Evolutionary conservation across 2,888 invertebrate species (phyloP), one percentile per base, ranked within the genome.

Genomic region (Polymixis flavicincta): DNA sequence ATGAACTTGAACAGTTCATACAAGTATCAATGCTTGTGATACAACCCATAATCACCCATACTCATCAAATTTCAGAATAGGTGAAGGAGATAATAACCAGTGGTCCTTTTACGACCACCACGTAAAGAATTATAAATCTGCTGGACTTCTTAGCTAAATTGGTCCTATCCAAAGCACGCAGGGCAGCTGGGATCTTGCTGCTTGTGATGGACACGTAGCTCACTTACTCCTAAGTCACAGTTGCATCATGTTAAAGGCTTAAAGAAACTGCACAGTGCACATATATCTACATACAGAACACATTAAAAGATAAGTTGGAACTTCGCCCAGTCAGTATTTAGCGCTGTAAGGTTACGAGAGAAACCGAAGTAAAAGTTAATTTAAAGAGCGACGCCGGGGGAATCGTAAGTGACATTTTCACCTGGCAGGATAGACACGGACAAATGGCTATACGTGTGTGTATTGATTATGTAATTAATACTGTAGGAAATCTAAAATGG

Each of bases 341-440:
- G 48, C 82, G 48, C 80, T 76, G 79, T 71, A 74, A 81, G 68
- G 70, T 81, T 81, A 74, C 76, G 37, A 71, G 84, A 71, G 85
- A 84, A 85, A 84, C 57, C 80, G 0, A 79, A 84, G 84, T 85
- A 84, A 84, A 85, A 85, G 84, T 85, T 82, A 82, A 82, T 76
- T 79, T 79, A 76, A 54, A 66, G 64, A 32, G 72, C 22, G 57
- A 65, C 63, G 70, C 48, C 54, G 19, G n/a, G 13, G 19, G 85
- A 84, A 84, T 85, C 1, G 0, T 54, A 79, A 84, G 63, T 74
- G 59, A 54, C 2, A 13, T 59, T 63, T 71, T 71, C 84, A 84
- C 76, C 72, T 79, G 79, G 19, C 74, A 67, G 42, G 37, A 54
- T 66, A 28, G 59, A 77, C 71, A 59, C 32, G 57, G 57, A 50